Evolutionary conservation across 2,113 vertebrate species (phyloP).

Genomic region (Scatophagus argus): DNA sequence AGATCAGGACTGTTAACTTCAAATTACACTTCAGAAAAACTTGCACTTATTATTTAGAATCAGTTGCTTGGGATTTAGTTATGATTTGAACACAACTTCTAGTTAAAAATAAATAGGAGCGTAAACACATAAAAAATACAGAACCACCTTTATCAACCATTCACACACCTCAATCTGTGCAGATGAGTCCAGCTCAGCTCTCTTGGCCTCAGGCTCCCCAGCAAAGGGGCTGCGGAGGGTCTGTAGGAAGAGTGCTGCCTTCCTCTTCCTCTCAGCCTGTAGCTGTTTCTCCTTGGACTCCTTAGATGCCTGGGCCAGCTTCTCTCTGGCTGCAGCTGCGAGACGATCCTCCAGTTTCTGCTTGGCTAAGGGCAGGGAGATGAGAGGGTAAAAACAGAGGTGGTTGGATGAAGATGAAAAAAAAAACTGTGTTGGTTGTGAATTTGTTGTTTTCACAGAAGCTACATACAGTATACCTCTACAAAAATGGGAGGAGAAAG

Average conservation of each 20-base stretch:
- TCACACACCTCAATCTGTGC: slow-evolving; percentile 83
- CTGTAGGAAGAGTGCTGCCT: slow-evolving; percentile 95
- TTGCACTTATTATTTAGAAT: background rate
- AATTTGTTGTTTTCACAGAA: background rate
- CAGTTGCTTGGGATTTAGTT: background rate
- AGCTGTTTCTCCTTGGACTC: slow-evolving; percentile 99
- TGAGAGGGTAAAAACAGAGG: slow-evolving; percentile 36
- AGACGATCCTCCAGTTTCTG: slow-evolving; percentile 98
- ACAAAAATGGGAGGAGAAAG: background rate
- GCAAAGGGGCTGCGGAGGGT: slow-evolving; percentile 88
- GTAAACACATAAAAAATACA: background rate
- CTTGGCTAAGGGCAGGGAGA: slow-evolving; percentile 86
- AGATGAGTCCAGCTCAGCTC: slow-evolving; percentile 83
- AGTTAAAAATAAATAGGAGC: background rate
- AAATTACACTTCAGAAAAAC: background rate
- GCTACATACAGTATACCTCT: background rate
- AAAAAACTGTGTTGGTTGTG: background rate
- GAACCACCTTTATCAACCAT: background rate
- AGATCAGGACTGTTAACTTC: background rate
- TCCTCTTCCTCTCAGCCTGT: slow-evolving; percentile 96
- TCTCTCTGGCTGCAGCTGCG: slow-evolving; percentile 96
- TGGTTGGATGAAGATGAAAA: slow-evolving; percentile 22
- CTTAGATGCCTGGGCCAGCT: slow-evolving; percentile 97
- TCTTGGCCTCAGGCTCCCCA: slow-evolving; percentile 88
- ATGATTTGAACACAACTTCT: background rate